phyloP scores from a whole-genome alignment of 2,113 vertebrate species.

The Strigops habroptila region DNA sequence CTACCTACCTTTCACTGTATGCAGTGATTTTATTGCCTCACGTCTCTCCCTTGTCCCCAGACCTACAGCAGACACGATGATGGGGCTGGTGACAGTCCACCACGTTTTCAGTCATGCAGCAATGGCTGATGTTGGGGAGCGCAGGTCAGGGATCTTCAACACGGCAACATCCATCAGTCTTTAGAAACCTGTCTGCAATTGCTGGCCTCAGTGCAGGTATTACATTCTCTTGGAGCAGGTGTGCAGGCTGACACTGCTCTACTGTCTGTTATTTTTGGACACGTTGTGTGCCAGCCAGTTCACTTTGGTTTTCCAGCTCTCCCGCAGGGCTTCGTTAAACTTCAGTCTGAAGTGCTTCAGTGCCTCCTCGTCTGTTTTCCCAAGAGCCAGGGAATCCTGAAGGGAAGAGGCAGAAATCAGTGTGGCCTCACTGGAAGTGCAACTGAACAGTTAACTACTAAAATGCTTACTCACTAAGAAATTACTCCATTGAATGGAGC shows the following conservation, averaged over 20 bases:
- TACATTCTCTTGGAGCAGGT: background rate
- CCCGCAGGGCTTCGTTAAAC: slow-evolving; percentile 93
- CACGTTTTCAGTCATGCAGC: background rate
- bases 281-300: slow-evolving; percentile 98
- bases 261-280: slow-evolving; percentile 94
- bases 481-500: background rate
- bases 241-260: background rate
- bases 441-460: background rate
- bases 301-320: slow-evolving; percentile 99
- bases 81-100: background rate
- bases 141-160: background rate
- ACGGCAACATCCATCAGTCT: background rate
- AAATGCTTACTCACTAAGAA: background rate
- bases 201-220: background rate
- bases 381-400: slow-evolving; percentile 93
- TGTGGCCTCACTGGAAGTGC: background rate
- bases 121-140: background rate
- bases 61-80: background rate
- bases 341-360: slow-evolving; percentile 96
- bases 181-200: background rate
- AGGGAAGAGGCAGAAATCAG: background rate
- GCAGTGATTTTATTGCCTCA: slow-evolving; percentile 2
- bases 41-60: background rate
- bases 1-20: background rate
- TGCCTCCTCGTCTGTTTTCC: slow-evolving; percentile 92